A percentile compares a stretch with the other conserved stretches of the same genome.
Conservation (phyloP, 2,797 vertebrate species). For the Astyanax mexicanus region DNA sequence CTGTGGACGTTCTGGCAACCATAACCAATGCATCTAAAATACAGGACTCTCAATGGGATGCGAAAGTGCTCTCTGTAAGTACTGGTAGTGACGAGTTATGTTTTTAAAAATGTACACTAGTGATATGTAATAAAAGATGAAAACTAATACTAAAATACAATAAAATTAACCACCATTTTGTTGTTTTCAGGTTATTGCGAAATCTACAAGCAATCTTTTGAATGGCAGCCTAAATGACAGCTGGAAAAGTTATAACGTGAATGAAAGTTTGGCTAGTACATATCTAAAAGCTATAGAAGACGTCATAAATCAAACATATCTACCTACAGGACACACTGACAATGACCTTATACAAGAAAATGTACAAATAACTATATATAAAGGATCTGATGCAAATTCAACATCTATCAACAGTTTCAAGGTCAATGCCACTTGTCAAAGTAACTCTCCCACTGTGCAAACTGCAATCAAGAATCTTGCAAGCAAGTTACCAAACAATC, state of each 20-base stretch:
- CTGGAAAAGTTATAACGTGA: not conserved
- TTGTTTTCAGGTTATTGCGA: slow-evolving; percentile 64
- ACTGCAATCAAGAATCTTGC: not conserved
- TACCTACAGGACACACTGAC: fast-evolving
- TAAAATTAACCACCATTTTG: not conserved
- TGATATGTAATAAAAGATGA: no score
- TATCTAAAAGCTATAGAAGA: slow-evolving; percentile 67
- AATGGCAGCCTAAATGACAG: fast-evolving
- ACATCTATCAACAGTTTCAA: fast-evolving
- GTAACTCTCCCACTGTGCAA: not conserved
- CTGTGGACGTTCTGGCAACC: slow-evolving; percentile 35
- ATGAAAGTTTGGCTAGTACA: not conserved
- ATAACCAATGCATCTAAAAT: fast-evolving
- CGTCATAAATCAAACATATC: slow-evolving; percentile 34
- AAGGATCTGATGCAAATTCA: fast-evolving
- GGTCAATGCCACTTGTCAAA: fast-evolving
- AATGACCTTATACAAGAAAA: slow-evolving; percentile 29
- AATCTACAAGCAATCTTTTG: slow-evolving; percentile 73
- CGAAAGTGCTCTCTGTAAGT: slow-evolving; percentile 57
- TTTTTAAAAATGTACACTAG: not conserved
- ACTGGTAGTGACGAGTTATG: not conserved
- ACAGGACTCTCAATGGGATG: fast-evolving
- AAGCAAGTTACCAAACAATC: not conserved
- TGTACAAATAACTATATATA: slow-evolving; percentile 46
- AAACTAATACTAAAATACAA: no score